These are phyloP conservation scores for Sylvia atricapilla DNA, from an alignment of 2,113 vertebrate genomes.

Conservation along the genomic window DNA sequence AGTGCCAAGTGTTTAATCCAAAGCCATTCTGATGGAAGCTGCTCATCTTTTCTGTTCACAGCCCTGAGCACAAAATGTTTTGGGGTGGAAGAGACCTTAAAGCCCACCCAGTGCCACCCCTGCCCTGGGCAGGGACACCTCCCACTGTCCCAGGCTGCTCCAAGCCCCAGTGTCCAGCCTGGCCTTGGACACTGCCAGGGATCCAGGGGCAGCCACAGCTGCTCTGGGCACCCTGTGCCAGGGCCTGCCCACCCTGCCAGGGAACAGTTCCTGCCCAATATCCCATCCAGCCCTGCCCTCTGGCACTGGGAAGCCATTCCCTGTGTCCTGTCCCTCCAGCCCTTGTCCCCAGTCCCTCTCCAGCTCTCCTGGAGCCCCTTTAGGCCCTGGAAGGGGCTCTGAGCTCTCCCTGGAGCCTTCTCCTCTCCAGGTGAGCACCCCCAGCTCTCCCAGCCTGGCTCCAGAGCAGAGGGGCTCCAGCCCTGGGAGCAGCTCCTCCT, in stretches of 20 bases:
- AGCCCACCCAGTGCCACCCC: background rate
- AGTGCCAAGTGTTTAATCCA: background rate
- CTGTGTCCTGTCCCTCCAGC: background rate
- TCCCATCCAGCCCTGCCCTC: background rate
- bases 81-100: background rate
- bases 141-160: background rate
- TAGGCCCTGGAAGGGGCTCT: background rate
- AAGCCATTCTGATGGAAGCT: conserved; percentile 7
- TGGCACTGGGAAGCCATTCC: background rate
- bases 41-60: background rate
- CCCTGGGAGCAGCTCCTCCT: accelerated
- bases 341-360: background rate
- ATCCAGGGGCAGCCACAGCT: background rate
- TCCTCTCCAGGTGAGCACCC: background rate
- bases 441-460: background rate
- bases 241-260: background rate
- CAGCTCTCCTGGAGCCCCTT: background rate
- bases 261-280: background rate
- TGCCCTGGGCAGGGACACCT: background rate
- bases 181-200: background rate
- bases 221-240: background rate
- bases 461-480: background rate
- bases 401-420: background rate
- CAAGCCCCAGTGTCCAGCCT: accelerated
- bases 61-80: background rate